A percentile compares a stretch with the other conserved stretches of the same genome.
Evolutionary conservation across 2,113 vertebrate genomes (phyloP).

Genomic region (Nycticorax nycticorax): DNA sequence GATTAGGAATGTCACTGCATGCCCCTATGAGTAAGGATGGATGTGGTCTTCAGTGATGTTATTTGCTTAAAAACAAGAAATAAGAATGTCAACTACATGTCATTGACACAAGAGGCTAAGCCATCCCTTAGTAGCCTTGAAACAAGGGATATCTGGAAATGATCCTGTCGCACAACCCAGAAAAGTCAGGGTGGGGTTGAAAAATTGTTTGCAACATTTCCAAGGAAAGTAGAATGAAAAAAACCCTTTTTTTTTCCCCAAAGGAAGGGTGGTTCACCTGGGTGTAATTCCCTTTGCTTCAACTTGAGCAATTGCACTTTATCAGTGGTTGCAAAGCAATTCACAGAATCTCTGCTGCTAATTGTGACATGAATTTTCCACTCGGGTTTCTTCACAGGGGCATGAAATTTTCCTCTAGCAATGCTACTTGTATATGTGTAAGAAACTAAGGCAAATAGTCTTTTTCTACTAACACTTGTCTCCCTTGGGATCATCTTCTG

Average conservation of each 20-base stretch:
- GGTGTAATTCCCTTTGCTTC: neutral
- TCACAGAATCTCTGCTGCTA: neutral
- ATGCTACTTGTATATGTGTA: neutral
- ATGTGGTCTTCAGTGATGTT: neutral
- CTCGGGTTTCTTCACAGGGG: neutral
- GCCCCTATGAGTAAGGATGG: neutral
- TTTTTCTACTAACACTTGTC: neutral
- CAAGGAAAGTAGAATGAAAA: neutral
- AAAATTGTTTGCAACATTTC: neutral
- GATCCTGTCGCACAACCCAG: neutral
- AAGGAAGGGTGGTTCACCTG: neutral
- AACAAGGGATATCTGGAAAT: neutral
- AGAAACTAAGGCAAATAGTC: neutral
- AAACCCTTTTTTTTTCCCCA: neutral
- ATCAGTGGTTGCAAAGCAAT: neutral
- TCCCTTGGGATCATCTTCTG: neutral
- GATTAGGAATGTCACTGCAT: neutral
- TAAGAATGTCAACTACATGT: neutral
- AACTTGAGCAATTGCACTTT: neutral
- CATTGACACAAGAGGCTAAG: neutral
- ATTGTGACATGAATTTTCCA: neutral
- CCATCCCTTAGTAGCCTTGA: neutral
- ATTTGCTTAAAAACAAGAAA: neutral
- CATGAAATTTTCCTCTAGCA: neutral
- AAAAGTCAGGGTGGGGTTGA: neutral